Evolutionary conservation across 2,113 vertebrate genomes (phyloP), one percentile per base, ranked within the genome.

Genomic region (Saguinus imperator): DNA sequence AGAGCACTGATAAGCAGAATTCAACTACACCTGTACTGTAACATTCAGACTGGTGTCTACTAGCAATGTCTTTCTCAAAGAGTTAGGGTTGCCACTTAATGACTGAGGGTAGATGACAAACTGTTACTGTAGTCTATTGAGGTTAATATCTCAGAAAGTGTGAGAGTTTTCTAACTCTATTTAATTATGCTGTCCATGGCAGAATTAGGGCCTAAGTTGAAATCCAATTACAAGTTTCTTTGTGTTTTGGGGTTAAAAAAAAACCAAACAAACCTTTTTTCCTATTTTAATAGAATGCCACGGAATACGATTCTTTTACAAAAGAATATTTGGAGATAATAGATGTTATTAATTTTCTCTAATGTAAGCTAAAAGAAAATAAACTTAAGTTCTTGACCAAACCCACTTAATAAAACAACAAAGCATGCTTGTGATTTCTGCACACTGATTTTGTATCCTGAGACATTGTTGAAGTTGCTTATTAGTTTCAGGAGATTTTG

Each of bases 221-320:
- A 90, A 87, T 79, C 29, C 84, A 96, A 87, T 95, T 95, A 77
- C 27, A 91, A 70, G 45, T 88, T 77, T 68, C 55, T 89, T 91
- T 79, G 17, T 93, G 20, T 57, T 91, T 83, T 37, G 2, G 6
- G 35, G 43, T 20, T 3, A 50, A 16, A 52, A 52, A 52, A 82
- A 89, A 66, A 27, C 91, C 8, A 89, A 92, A 82, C 45, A 50
- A 12, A 58, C 6, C 1, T 80, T 50, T 90, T 66, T 9, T 25
- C 40, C 8, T 7, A 50, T 80, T 43, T 57, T 29, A 40, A 35
- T 64, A 2, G 3, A 89, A 95, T 92, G 8, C 3, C 13, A 45
- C 2, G 55, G 66, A 66, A 73, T 45, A 94, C 82, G 23, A 32
- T 87, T 95, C n/a, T 7, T 79, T 79, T 87, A 83, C 55, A 96